Evolutionary conservation across 2,113 vertebrate genomes (phyloP), one percentile per base, ranked within the genome.

Genomic region (Rutilus rutilus): DNA sequence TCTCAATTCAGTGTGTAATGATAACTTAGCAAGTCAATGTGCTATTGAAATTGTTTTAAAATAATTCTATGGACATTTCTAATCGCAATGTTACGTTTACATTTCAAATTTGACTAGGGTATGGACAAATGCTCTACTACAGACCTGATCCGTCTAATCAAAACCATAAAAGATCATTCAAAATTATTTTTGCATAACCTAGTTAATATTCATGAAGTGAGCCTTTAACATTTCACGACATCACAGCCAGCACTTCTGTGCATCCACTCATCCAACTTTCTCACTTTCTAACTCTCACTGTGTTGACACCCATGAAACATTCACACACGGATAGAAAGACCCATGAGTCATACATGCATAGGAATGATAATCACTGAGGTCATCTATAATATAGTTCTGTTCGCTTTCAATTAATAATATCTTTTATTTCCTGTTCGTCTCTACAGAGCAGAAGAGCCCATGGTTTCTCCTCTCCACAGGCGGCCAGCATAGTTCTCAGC

Each of bases 391-490:
- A 33, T 9, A 33, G 30, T 33, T 54, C 4, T 39, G 7, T 54
- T 74, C 4, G 0, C 33, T 23, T 59, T 14, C 4, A 57, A 33
- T 33, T 33, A 33, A 57, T 54, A 67, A 52, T 73, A 42, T 42
- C 1, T 54, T 19, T 83, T 77, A 84, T 84, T 33, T 82, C 39
- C 30, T 86, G 47, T 89, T 86, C 30, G 19, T 85, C 59, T 71
- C 89, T 76, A 86, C 91, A 95, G 94, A 90, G 89, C 85, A 93
- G 92, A 90, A 87, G 75, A 90, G 86, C 89, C 81, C 91, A 92
- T 11, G 91, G 92, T 85, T 90, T 88, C 73, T 91, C 92, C 19
- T 86, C 87, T 78, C 79, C 89, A 52, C 88, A 92, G 82, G 89
- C 86, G 77, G 69, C 78, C 88, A 86, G 75, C 15, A 78, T 85